Percentiles rank a stretch among this genome's conserved stretches.
These are phyloP conservation scores for Tanytarsus gracilentus DNA, from an alignment of 2,888 invertebrate species.

Conservation along the genomic window DNA sequence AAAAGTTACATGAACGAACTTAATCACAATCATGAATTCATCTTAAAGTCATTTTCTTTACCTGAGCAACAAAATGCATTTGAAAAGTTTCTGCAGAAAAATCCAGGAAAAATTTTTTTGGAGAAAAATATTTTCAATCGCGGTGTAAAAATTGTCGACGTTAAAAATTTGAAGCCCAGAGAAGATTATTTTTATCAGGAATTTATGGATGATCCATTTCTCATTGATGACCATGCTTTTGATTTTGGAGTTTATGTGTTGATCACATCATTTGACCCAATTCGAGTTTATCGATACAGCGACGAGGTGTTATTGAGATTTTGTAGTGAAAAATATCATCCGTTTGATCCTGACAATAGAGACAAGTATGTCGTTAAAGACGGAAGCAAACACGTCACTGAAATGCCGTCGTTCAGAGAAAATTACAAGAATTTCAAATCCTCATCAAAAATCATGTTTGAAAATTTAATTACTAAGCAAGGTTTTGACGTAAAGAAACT, in stretches of 20 bases:
- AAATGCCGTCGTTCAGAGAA: conserved; percentile 63
- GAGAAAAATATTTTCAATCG: neutral
- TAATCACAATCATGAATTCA: conserved; percentile 34
- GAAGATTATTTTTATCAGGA: neutral
- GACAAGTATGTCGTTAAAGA: conserved; percentile 85
- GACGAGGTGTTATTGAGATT: conserved; percentile 43
- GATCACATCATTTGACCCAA: conserved; percentile 7
- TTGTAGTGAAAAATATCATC: conserved; percentile 73
- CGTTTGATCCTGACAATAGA: conserved; percentile 63
- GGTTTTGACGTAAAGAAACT: neutral
- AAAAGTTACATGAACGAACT: conserved; percentile 51
- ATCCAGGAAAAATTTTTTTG: neutral
- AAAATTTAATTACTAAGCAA: conserved; percentile 51
- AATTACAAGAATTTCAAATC: conserved; percentile 58
- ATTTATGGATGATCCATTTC: conserved; percentile 7
- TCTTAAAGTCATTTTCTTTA: neutral
- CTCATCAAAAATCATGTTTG: conserved; percentile 72
- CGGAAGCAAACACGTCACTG: conserved; percentile 82
- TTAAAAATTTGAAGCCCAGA: neutral
- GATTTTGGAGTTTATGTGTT: conserved; percentile 9
- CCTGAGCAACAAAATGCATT: conserved; percentile 61
- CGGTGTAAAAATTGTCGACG: neutral
- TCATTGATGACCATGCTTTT: conserved; percentile 2
- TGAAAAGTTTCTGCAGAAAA: conserved; percentile 58
- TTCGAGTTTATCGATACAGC: neutral